These are phyloP conservation scores for Drosophila ficusphila DNA, from an alignment of 1,140 invertebrate species.

Conservation along the genomic window DNA sequence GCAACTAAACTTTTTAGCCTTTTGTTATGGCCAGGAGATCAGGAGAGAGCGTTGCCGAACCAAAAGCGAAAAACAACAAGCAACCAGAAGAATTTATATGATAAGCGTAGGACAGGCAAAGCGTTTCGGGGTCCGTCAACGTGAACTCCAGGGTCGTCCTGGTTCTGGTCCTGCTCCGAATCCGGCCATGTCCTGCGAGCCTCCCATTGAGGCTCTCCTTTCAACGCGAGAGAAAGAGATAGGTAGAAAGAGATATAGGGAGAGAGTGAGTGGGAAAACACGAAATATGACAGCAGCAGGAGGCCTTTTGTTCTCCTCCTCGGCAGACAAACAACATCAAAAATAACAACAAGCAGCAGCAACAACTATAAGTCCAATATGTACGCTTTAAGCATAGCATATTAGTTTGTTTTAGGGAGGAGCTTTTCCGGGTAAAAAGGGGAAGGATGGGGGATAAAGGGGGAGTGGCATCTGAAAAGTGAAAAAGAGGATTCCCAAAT, in stretches of 20 bases:
- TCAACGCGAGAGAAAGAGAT: slow-evolving; percentile 38
- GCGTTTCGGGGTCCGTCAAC: slow-evolving; percentile 47
- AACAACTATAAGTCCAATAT: slow-evolving; percentile 80
- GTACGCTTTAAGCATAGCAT: slow-evolving; percentile 83
- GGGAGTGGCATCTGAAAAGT: slow-evolving; percentile 41
- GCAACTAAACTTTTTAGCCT: slow-evolving; percentile 73
- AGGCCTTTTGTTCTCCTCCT: slow-evolving; percentile 67
- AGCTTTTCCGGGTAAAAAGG: not conserved
- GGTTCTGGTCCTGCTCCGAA: slow-evolving; percentile 27
- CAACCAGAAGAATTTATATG: slow-evolving; percentile 75
- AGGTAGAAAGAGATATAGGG: slow-evolving; percentile 36
- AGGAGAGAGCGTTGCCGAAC: slow-evolving; percentile 43
- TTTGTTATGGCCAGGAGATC: slow-evolving; percentile 64
- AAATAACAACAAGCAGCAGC: slow-evolving; percentile 78
- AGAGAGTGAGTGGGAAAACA: slow-evolving; percentile 36
- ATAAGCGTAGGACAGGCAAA: slow-evolving; percentile 64
- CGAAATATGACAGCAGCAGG: slow-evolving; percentile 78
- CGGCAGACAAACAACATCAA: slow-evolving; percentile 76
- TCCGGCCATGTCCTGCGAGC: slow-evolving; percentile 41
- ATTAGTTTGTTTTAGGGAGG: slow-evolving; percentile 70
- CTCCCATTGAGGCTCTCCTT: slow-evolving; percentile 33
- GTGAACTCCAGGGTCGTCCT: slow-evolving; percentile 59
- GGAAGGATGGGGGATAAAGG: not conserved
- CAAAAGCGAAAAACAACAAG: slow-evolving; percentile 46
- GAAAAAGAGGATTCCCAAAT: slow-evolving; percentile 78